Conservation (phyloP, 2,888 invertebrate genomes). For the Hemithea aestivaria region DNA sequence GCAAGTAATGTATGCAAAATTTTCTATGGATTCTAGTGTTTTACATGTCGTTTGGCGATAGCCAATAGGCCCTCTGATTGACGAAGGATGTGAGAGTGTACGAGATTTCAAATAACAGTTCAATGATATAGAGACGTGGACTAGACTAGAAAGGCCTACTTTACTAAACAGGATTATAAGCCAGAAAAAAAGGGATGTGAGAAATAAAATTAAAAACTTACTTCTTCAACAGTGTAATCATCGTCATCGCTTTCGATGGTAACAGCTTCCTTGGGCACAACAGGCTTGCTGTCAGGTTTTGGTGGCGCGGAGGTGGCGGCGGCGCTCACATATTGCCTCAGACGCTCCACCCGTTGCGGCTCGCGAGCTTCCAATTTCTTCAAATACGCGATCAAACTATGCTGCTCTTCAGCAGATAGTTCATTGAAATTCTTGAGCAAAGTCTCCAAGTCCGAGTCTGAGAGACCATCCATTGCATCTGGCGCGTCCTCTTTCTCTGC, state of each 20-base stretch:
- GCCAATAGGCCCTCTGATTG: too few species aligned
- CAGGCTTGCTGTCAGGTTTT: slow-evolving; percentile 3
- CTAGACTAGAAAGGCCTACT: too few species aligned
- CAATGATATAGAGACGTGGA: too few species aligned
- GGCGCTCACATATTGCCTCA: slow-evolving; percentile 86
- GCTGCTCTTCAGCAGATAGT: slow-evolving; percentile 88
- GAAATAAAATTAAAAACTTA: slow-evolving; percentile 25
- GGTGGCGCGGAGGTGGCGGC: slow-evolving; percentile 35
- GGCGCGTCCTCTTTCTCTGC: slow-evolving; percentile 48
- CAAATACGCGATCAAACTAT: slow-evolving; percentile 88
- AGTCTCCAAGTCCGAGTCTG: slow-evolving; percentile 89
- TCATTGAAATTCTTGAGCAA: slow-evolving; percentile 88
- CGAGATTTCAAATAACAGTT: too few species aligned
- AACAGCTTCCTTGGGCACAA: slow-evolving; percentile 24
- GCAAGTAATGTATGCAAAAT: too few species aligned
- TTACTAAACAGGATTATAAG: too few species aligned
- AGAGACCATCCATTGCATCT: slow-evolving; percentile 84
- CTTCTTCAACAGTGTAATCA: slow-evolving; percentile 91
- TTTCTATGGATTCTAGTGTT: too few species aligned
- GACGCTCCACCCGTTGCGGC: slow-evolving; percentile 86
- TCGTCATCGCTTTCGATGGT: slow-evolving; percentile 83
- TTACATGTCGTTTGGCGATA: too few species aligned
- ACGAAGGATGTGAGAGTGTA: too few species aligned
- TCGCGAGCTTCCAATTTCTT: slow-evolving; percentile 89
- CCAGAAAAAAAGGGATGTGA: too few species aligned